Evolutionary conservation across 1,140 invertebrate genomes (phyloP).

Genomic region (Aporrectodea caliginosa): DNA sequence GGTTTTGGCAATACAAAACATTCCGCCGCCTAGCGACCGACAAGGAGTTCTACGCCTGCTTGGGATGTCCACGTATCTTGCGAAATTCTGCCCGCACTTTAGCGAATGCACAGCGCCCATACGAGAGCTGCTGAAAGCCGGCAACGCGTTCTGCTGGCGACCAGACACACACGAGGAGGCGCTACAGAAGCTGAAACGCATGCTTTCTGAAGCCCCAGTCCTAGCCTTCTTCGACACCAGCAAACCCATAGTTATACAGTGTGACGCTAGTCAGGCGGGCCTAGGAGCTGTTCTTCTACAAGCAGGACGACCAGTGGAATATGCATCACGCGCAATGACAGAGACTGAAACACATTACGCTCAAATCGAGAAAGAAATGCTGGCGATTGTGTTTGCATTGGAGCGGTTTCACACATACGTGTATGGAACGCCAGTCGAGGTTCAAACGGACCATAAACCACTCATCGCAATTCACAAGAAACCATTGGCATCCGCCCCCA

Average conservation of each 20-base stretch:
- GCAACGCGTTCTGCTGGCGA: slow-evolving; percentile 14
- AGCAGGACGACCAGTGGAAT: slow-evolving; percentile 53
- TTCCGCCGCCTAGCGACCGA: slow-evolving; percentile 35
- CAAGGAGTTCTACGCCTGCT: slow-evolving; percentile 35
- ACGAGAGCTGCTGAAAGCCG: slow-evolving; percentile 13
- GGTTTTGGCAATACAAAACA: slow-evolving; percentile 47
- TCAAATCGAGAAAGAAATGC: slow-evolving; percentile 58
- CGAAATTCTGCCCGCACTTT: slow-evolving; percentile 36
- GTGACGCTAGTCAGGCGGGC: slow-evolving; percentile 42
- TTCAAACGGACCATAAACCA: slow-evolving; percentile 50
- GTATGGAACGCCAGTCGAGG: slow-evolving; percentile 39
- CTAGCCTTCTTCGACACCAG: slow-evolving; percentile 39
- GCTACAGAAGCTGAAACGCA: slow-evolving; percentile 35
- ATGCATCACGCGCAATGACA: slow-evolving; percentile 53
- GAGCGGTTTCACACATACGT: slow-evolving; percentile 52
- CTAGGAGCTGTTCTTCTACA: slow-evolving; percentile 55
- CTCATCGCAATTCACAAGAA: slow-evolving; percentile 53
- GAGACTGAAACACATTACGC: slow-evolving; percentile 54
- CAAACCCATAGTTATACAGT: slow-evolving; percentile 36
- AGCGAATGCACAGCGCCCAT: slow-evolving; percentile 12
- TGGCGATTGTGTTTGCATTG: slow-evolving; percentile 56
- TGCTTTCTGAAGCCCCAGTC: slow-evolving; percentile 34
- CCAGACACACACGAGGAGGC: slow-evolving; percentile 22
- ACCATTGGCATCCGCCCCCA: slow-evolving; percentile 47
- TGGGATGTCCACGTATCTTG: slow-evolving; percentile 38